A percentile compares a stretch with the other conserved stretches of the same genome.
Conservation (phyloP, 1,140 invertebrate species). For the Tetragonula clypearis region DNA sequence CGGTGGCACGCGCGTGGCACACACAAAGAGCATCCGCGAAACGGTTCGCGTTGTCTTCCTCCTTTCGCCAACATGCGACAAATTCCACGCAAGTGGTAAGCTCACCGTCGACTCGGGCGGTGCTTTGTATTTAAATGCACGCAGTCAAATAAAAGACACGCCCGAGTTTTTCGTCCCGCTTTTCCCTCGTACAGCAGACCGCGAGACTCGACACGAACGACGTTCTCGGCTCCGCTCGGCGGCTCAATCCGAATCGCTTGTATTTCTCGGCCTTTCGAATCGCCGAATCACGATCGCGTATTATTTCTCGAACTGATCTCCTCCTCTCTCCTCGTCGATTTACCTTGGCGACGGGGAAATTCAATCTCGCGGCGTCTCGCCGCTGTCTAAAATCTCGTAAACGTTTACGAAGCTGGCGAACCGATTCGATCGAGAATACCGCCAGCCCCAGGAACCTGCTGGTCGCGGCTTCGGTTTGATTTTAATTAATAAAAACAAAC, state of each 20-base stretch:
- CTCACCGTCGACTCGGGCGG: slow-evolving; percentile 31
- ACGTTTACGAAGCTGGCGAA: slow-evolving; percentile 21
- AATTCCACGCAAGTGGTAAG: slow-evolving; percentile 55
- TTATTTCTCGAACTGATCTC: not conserved
- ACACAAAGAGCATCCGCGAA: slow-evolving; percentile 12
- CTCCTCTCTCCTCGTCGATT: not conserved
- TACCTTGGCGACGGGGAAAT: slow-evolving; percentile 18
- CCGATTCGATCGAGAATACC: slow-evolving; percentile 22
- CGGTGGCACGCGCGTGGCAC: not conserved
- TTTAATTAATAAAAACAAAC: slow-evolving; percentile 67
- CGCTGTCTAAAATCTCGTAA: slow-evolving; percentile 8
- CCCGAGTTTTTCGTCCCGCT: not conserved
- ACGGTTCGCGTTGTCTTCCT: slow-evolving; percentile 11
- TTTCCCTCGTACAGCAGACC: slow-evolving; percentile 16
- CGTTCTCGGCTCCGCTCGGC: not conserved
- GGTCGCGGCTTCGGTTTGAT: not conserved
- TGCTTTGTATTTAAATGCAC: slow-evolving; percentile 68
- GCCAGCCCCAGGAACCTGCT: no score
- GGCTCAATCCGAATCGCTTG: slow-evolving; percentile 32
- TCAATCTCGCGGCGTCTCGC: slow-evolving; percentile 3
- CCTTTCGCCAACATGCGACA: slow-evolving; percentile 57
- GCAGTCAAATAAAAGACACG: slow-evolving; percentile 65
- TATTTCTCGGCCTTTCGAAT: not conserved
- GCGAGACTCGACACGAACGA: no score
- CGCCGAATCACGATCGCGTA: not conserved